Base-by-base conservation (phyloP, 1,140 invertebrate genomes). In the Oreohelix idahoensis region DNA sequence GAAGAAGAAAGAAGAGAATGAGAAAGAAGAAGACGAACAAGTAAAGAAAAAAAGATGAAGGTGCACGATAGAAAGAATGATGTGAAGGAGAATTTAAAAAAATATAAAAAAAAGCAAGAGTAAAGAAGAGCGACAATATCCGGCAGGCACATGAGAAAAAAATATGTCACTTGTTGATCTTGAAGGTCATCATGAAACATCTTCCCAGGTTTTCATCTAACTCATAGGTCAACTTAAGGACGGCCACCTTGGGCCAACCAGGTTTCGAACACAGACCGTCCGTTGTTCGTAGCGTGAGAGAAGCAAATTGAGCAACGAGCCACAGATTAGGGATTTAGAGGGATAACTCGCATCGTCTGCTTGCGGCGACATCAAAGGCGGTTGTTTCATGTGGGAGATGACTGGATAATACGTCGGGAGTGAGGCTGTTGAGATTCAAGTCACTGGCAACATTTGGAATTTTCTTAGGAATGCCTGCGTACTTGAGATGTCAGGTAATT, bases 281-380 rank as follows among this genome's bases (percentile, higher is more conserved):
- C 51, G 51, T 58, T 58, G 51, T 58, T 58, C 26, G 8, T 58
- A 58, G 51, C 51, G 51, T 58, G 51, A 58, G 51, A 58, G 51
- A 58, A 58, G 20, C 51, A 58, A 58, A 58, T 58, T 58, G 51
- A 58, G 51, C 51, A 58, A 58, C 26, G 23, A 20, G 51, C 10
- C 51, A 58, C 51, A 58, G 51, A 58, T 58, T 58, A 58, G 51
- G 51, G 51, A 58, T 58, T 58, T 58, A 58, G 51, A 23, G 51
- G 2, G 51, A 58, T 58, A 58, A 58, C 20, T 58, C 26, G 51
- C 26, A 2, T 26, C 8, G 23, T 26, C 51, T 58, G 10, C 51
- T 11, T 5, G 20, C 10, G 26, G 10, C 8, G 26, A 58, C 10
- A 58, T 58, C 51, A 58, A 58, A 58, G 26, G 23, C 17, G 8